phyloP scores from a whole-genome alignment of 1,140 invertebrate genomes.

The Trachymyrmex septentrionalis region DNA sequence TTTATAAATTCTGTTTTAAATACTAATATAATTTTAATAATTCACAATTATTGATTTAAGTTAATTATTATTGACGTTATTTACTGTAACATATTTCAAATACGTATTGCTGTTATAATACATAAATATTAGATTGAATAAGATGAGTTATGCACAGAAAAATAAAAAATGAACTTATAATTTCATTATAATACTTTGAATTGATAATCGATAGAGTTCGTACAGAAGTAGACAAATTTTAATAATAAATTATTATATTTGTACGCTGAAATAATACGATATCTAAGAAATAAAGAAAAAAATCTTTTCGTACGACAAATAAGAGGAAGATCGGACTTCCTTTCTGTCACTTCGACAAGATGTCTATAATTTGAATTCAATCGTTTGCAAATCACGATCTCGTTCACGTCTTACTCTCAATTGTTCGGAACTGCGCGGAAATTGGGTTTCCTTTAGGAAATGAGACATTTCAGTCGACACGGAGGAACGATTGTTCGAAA shows the following conservation, averaged over 20 bases:
- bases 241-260: slow-evolving; percentile 20
- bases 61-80: background rate
- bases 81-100: background rate
- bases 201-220: slow-evolving; percentile 10
- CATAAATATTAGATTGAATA: background rate
- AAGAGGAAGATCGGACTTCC: background rate
- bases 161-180: slow-evolving; percentile 21
- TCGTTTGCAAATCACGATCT: slow-evolving; percentile 70
- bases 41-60: background rate
- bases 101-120: background rate
- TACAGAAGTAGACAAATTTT: slow-evolving; percentile 46
- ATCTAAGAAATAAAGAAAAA: slow-evolving; percentile 42
- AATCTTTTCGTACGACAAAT: slow-evolving; percentile 33
- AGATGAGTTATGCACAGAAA: background rate
- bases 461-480: slow-evolving; percentile 58
- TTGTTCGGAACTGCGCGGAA: slow-evolving; percentile 63
- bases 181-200: slow-evolving; percentile 21
- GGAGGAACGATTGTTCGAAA: slow-evolving; percentile 37
- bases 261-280: slow-evolving; percentile 34
- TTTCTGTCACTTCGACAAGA: slow-evolving; percentile 23
- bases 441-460: slow-evolving; percentile 69
- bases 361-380: slow-evolving; percentile 70
- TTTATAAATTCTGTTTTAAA: slow-evolving; percentile 2
- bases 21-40: background rate
- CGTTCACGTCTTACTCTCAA: slow-evolving; percentile 58